Evolutionary conservation across 2,113 vertebrate species (phyloP).

Genomic region (Shinisaurus crocodilurus): DNA sequence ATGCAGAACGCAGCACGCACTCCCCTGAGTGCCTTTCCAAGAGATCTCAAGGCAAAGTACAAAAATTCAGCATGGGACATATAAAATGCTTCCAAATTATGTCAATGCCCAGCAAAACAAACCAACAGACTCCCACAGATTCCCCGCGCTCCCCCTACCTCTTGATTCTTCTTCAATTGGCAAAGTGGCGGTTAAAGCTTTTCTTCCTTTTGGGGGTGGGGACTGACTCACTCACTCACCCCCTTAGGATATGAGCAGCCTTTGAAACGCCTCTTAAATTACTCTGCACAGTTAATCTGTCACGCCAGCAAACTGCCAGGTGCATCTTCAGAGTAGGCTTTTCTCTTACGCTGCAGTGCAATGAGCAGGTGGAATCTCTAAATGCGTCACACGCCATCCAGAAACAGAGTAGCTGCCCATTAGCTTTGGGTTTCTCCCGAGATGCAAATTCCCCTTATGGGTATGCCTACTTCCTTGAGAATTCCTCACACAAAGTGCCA

Average conservation of each 20-base stretch:
- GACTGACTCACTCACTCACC: conserved; percentile 45
- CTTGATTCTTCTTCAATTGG: no score
- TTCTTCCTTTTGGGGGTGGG: not conserved
- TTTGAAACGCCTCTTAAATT: conserved; percentile 46
- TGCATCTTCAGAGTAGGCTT: not conserved
- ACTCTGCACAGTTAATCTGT: conserved; percentile 42
- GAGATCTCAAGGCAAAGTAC: no score
- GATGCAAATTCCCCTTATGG: not conserved
- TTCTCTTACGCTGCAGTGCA: not conserved
- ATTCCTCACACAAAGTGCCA: accelerated
- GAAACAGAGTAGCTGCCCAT: not conserved
- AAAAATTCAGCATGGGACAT: not conserved
- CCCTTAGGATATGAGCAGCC: conserved; percentile 62
- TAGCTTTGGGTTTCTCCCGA: not conserved
- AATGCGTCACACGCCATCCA: not conserved
- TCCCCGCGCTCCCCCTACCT: no score
- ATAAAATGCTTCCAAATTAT: not conserved
- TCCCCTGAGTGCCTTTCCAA: not conserved
- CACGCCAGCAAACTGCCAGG: conserved; percentile 4
- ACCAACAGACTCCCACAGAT: not conserved
- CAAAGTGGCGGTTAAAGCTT: not conserved
- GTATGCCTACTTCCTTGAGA: not conserved
- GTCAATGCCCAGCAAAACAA: not conserved
- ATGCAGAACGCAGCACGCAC: not conserved
- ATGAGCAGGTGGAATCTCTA: not conserved